Evolutionary conservation across 2,797 vertebrate species (phyloP).

Genomic region (Pangasius djambal): DNA sequence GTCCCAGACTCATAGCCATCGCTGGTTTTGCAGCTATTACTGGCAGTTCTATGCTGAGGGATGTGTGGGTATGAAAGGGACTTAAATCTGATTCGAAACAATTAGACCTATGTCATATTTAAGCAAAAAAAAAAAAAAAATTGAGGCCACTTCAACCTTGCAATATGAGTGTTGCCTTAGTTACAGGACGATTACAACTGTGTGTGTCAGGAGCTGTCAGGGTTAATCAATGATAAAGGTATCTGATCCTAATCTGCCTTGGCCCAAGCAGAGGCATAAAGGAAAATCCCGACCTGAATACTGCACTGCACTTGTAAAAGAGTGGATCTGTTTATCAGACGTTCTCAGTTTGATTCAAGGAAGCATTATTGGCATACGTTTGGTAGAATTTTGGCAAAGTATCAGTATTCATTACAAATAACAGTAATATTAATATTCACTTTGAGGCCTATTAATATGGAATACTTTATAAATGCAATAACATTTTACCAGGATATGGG

Average conservation of each 20-base stretch:
- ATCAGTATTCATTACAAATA: not conserved
- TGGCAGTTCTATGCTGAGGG: not conserved
- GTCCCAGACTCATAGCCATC: not conserved
- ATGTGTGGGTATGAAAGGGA: not conserved
- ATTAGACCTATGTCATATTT: not conserved
- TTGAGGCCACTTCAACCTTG: not conserved
- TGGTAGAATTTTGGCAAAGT: not conserved
- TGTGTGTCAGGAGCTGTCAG: constrained; percentile 51
- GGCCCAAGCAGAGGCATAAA: constrained; percentile 17
- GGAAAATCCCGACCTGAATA: constrained; percentile 4
- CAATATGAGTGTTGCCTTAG: not conserved
- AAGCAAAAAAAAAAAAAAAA: not conserved
- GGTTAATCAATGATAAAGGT: constrained; percentile 50
- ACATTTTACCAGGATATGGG: not conserved
- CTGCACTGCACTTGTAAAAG: not conserved
- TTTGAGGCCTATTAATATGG: not conserved
- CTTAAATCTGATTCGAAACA: not conserved
- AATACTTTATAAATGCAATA: not conserved
- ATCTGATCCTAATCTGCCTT: constrained; percentile 57
- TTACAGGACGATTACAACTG: constrained; percentile 19
- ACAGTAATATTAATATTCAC: not conserved
- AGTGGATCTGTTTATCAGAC: not conserved
- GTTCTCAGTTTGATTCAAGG: not conserved
- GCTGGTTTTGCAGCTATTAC: not conserved
- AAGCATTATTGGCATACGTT: not conserved